phyloP scores from a whole-genome alignment of 2,888 invertebrate genomes.

The Trichacis sp. region DNA sequence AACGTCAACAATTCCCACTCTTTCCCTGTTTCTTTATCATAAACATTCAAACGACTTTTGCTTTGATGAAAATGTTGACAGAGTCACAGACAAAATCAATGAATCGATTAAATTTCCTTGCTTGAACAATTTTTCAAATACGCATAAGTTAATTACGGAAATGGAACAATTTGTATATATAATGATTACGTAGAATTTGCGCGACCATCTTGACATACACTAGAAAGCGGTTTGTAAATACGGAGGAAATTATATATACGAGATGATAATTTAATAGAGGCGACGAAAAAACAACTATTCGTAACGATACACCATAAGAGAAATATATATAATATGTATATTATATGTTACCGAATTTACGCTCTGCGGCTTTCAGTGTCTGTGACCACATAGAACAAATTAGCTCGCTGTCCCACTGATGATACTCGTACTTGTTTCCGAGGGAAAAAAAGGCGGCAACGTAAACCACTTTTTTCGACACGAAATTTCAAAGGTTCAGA shows the following conservation, averaged over 20 bases:
- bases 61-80: not conserved
- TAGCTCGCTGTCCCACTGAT: constrained; percentile 33
- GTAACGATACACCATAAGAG: constrained; percentile 27
- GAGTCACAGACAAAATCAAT: not conserved
- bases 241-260: constrained; percentile 23
- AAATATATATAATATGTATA: constrained; percentile 31
- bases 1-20: no score
- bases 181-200: constrained; percentile 17
- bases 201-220: constrained; percentile 1
- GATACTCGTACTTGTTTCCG: constrained; percentile 7
- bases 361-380: constrained; percentile 43
- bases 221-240: constrained; percentile 29
- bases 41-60: no score
- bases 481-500: not conserved
- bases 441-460: no score
- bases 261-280: constrained; percentile 26
- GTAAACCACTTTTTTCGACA: no score
- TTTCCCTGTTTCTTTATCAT: not conserved
- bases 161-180: constrained; percentile 29
- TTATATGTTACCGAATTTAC: constrained; percentile 41
- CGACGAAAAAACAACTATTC: constrained; percentile 17
- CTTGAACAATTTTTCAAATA: constrained; percentile 2
- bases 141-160: constrained; percentile 38
- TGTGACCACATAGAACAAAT: constrained; percentile 42
- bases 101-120: not conserved